Evolutionary conservation across 2,797 vertebrate species (phyloP).

Genomic region (Remorina albescens): DNA sequence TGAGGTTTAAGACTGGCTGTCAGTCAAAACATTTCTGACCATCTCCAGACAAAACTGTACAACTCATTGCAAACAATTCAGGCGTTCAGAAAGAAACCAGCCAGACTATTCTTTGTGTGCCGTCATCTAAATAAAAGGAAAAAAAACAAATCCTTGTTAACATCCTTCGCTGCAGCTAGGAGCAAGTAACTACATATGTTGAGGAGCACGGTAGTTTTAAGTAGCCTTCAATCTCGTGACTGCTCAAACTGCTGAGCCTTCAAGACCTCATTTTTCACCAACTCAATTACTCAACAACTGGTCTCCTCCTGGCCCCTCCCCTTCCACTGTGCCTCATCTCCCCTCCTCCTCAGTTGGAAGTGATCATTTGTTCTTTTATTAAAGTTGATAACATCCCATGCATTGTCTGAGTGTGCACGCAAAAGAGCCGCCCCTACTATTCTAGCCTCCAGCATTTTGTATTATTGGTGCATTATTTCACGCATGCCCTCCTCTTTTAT

Average conservation of each 20-base stretch:
- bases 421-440: slow-evolving; percentile 89
- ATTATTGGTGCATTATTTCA: slow-evolving; percentile 99
- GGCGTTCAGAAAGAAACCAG: slow-evolving; percentile 54
- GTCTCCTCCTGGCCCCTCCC: slow-evolving; percentile 66
- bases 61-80: slow-evolving; percentile 44
- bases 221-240: slow-evolving; percentile 65
- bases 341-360: slow-evolving; percentile 83
- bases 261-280: slow-evolving; percentile 90
- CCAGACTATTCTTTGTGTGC: slow-evolving; percentile 36
- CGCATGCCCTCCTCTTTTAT: slow-evolving; percentile 97
- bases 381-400: slow-evolving; percentile 91
- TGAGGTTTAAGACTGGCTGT: slow-evolving; percentile 67
- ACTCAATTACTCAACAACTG: slow-evolving; percentile 88
- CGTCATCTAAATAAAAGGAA: slow-evolving; percentile 56
- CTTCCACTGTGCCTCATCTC: slow-evolving; percentile 59
- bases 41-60: slow-evolving; percentile 66
- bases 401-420: slow-evolving; percentile 90
- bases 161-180: slow-evolving; percentile 52
- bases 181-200: slow-evolving; percentile 62
- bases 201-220: slow-evolving; percentile 44
- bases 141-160: slow-evolving; percentile 71
- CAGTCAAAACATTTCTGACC: slow-evolving; percentile 66
- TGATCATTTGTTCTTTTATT: slow-evolving; percentile 95
- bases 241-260: slow-evolving; percentile 72
- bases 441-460: slow-evolving; percentile 93